Evolutionary conservation across 2,797 vertebrate genomes (phyloP).

Genomic region (Enteromius fasciolatus): DNA sequence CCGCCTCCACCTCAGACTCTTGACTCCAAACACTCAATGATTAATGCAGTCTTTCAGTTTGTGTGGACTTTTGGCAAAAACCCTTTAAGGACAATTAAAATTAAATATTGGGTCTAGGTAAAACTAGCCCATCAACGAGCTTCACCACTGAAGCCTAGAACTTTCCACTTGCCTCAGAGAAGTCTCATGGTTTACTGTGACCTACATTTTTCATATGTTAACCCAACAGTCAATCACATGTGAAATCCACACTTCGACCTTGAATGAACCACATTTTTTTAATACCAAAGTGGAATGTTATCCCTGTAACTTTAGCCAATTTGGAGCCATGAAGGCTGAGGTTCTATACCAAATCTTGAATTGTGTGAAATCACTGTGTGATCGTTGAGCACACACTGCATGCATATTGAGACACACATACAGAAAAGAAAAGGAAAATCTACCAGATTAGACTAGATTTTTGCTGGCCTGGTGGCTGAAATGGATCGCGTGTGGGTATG

Average conservation of each 20-base stretch:
- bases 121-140: constrained; percentile 51
- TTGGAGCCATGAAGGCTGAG: background rate
- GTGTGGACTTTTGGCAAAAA: constrained; percentile 54
- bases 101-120: constrained; percentile 16
- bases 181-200: constrained; percentile 2
- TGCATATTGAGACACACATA: background rate
- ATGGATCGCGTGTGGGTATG: background rate
- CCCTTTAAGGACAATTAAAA: constrained; percentile 23
- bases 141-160: constrained; percentile 14
- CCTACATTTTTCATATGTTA: constrained; percentile 24
- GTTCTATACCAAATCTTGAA: background rate
- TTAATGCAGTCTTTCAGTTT: constrained; percentile 46
- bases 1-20: background rate
- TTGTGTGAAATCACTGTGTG: background rate
- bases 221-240: constrained; percentile 45
- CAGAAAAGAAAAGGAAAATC: background rate
- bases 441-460: background rate
- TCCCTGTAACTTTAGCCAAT: background rate
- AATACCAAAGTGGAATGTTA: constrained; percentile 19
- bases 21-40: constrained; percentile 49
- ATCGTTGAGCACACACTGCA: background rate
- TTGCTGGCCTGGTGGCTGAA: background rate
- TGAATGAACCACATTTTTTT: background rate
- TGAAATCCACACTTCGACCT: constrained; percentile 36
- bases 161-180: constrained; percentile 30